Base-by-base conservation (phyloP, 2,888 invertebrate species). In the Pandemis cinnamomeana region DNA sequence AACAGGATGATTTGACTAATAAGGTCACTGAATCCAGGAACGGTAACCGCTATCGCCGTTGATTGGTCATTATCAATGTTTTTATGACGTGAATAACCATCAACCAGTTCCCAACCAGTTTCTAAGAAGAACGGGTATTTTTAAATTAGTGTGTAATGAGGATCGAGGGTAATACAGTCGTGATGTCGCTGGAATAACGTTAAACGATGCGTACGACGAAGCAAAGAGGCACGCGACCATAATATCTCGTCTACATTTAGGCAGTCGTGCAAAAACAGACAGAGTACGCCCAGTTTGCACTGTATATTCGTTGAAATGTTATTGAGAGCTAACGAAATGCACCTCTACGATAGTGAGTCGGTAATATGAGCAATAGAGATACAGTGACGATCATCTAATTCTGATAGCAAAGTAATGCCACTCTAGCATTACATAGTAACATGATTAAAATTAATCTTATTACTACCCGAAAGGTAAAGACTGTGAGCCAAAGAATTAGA, bases 91-190 rank as follows among this genome's bases (percentile, higher is more conserved):
- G 70, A 71, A 74, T 74, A 62, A 67, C 61, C 53, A 67, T 71
- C 55, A 74, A 71, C 71, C 67, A 67, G 74, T 74, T 71, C 41
- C 5, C 67, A 74, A 71, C 71, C 55, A n/a, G 71, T 74, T 74
- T 71, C 67, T 61, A 62, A 71, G 53, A 66, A 74, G 70, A 67
- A 42, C 42, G 62, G 53, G 71, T 55, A 55, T 46, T 61, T 74
- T 74, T 71, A 74, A 74, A 74, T 61, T 61, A 55, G 67, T 62
- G 46, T 74, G 13, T 74, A 74, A 71, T 55, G 71, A 74, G 71
- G 55, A 70, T 71, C 55, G 74, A 74, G 61, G 61, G 46, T 70
- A 66, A 70, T 73, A 73, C 70, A 66, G 63, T 60, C 41, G 67
- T 70, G 63, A 63, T 27, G 69, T 20, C 69, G 66, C 66, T 69